Evolutionary conservation across 2,797 vertebrate genomes (phyloP).

Genomic region (Emydoidea blandingii): DNA sequence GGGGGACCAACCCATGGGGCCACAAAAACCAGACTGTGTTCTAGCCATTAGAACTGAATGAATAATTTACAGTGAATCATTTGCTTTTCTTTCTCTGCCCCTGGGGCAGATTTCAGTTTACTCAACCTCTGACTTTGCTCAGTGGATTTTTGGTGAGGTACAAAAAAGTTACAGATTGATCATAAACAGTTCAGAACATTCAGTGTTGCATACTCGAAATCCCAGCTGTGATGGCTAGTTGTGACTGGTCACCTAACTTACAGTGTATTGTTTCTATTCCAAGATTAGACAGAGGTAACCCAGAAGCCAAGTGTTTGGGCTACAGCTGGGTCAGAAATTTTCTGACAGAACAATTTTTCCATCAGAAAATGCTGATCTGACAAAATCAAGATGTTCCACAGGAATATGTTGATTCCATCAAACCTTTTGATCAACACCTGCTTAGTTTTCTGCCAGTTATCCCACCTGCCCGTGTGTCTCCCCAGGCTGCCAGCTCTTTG

Average conservation of each 20-base stretch:
- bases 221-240: not conserved
- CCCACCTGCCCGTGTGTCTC: not conserved
- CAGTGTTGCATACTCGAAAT: not conserved
- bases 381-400: not conserved
- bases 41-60: not conserved
- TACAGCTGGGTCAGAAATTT: not conserved
- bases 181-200: not conserved
- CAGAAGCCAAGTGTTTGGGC: not conserved
- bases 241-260: not conserved
- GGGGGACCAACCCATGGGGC: not conserved
- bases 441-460: not conserved
- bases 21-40: not conserved
- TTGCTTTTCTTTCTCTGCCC: not conserved
- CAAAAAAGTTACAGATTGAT: not conserved
- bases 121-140: not conserved
- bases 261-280: not conserved
- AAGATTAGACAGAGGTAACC: not conserved
- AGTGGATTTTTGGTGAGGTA: not conserved
- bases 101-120: not conserved
- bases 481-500: not conserved
- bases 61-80: not conserved
- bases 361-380: not conserved
- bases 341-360: not conserved
- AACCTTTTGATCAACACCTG: not conserved
- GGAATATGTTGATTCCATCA: not conserved